phyloP scores from a whole-genome alignment of 2,888 invertebrate genomes.

The Drosophila colorata region DNA sequence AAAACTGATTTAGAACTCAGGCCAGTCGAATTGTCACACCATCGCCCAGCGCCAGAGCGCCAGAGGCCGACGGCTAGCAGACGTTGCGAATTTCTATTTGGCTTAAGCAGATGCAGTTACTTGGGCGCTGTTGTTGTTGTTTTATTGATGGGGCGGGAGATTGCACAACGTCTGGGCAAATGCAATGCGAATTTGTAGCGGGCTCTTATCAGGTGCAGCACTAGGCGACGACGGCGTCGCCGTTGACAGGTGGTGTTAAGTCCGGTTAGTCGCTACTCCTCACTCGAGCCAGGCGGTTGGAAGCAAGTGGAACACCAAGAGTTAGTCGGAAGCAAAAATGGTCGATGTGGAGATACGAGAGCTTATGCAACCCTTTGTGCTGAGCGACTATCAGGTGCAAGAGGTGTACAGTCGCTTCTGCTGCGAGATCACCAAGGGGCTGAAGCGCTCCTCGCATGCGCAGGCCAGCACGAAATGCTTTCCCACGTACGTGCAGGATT shows the following conservation, averaged over 20 bases:
- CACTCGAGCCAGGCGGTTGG: constrained; percentile 55
- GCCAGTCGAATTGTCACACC: background rate
- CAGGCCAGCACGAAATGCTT: constrained; percentile 95
- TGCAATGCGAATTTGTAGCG: constrained; percentile 38
- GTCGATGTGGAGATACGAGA: constrained; percentile 71
- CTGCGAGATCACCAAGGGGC: constrained; percentile 91
- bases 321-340: constrained; percentile 49
- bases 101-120: constrained; percentile 32
- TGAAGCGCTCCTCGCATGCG: constrained; percentile 90
- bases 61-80: constrained; percentile 28
- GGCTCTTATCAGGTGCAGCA: constrained; percentile 54
- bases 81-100: constrained; percentile 33
- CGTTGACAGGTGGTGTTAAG: constrained; percentile 37
- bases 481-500: constrained; percentile 96
- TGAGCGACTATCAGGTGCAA: constrained; percentile 91
- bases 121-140: constrained; percentile 28
- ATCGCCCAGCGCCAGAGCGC: constrained; percentile 4
- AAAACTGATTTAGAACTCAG: background rate
- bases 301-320: constrained; percentile 11
- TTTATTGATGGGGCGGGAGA: constrained; percentile 46
- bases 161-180: constrained; percentile 38
- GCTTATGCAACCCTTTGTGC: constrained; percentile 88
- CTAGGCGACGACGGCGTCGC: constrained; percentile 8
- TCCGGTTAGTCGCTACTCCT: constrained; percentile 68
- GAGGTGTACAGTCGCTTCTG: constrained; percentile 91